phyloP scores from a whole-genome alignment of 30 jellyfish, hydroid and myxozoan species.

The Rhopilema esculentum region DNA sequence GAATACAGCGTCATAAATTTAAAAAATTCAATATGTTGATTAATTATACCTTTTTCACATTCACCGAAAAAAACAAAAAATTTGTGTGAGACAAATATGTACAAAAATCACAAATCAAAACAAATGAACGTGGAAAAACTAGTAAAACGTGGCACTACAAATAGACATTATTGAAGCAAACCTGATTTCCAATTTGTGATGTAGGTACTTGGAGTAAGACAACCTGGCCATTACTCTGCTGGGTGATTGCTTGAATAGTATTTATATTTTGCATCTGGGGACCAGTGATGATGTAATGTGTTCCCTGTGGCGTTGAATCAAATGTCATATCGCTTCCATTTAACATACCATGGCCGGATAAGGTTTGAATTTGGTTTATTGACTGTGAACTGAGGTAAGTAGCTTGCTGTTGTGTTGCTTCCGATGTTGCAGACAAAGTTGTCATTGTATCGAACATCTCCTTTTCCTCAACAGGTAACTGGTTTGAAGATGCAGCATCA shows the following conservation, averaged over 20 bases:
- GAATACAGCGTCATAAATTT: not conserved
- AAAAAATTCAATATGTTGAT: not conserved
- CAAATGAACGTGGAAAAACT: too few relatives aligned
- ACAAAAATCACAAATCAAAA: not conserved
- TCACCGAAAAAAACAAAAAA: not conserved
- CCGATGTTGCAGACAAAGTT: slow-evolving; percentile 33
- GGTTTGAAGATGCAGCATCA: not conserved
- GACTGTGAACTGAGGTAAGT: slow-evolving; percentile 52
- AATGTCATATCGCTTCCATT: slow-evolving; percentile 28
- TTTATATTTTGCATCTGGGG: slow-evolving; percentile 37
- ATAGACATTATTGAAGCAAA: not conserved
- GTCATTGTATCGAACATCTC: slow-evolving; percentile 10
- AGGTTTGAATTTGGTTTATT: slow-evolving; percentile 6
- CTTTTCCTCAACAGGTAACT: slow-evolving; percentile 3
- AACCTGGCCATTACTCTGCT: slow-evolving; percentile 53
- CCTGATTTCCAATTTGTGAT: slow-evolving; percentile 51
- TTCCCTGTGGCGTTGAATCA: slow-evolving; percentile 35
- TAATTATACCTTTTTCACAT: too few relatives aligned
- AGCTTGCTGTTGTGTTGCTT: slow-evolving; percentile 14
- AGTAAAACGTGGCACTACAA: too few relatives aligned
- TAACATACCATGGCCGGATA: slow-evolving; percentile 43
- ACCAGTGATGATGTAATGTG: slow-evolving; percentile 49
- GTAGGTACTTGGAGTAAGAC: slow-evolving; percentile 50
- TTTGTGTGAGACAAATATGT: not conserved
- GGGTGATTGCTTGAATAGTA: slow-evolving; percentile 31